Evolutionary conservation across 2,797 vertebrate genomes (phyloP).

Genomic region (Chelidonichthys spinosus): DNA sequence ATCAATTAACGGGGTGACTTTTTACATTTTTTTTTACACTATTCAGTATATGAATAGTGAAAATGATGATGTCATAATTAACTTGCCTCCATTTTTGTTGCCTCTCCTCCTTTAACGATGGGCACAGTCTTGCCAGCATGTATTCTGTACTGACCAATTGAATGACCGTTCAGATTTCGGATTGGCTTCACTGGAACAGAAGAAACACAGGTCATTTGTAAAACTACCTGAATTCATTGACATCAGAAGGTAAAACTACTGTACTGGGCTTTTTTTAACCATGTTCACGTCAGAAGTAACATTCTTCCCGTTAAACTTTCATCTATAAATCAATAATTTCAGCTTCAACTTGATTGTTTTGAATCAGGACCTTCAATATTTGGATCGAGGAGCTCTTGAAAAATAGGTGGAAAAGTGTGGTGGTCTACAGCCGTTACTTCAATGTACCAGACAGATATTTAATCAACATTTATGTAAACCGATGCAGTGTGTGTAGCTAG

Average conservation of each 20-base stretch:
- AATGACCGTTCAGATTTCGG: constrained; percentile 98
- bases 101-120: constrained; percentile 99
- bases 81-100: constrained; percentile 95
- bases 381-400: no score
- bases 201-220: not conserved
- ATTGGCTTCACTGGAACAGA: constrained; percentile 93
- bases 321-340: no score
- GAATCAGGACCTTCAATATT: no score
- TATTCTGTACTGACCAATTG: constrained; percentile 98
- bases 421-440: no score
- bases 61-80: rapidly evolving
- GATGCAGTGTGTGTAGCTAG: not conserved
- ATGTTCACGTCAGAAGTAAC: not conserved
- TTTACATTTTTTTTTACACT: no score
- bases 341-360: no score
- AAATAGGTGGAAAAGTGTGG: no score
- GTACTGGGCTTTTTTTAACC: not conserved
- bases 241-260: not conserved
- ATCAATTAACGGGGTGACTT: not conserved
- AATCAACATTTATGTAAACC: no score
- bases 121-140: constrained; percentile 99
- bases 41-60: not conserved
- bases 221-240: not conserved
- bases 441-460: no score
- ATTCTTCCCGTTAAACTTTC: not conserved